Percentiles rank a stretch among this genome's conserved stretches.
Conservation (phyloP, 2,113 vertebrate genomes). For the Melanerpes formicivorus region DNA sequence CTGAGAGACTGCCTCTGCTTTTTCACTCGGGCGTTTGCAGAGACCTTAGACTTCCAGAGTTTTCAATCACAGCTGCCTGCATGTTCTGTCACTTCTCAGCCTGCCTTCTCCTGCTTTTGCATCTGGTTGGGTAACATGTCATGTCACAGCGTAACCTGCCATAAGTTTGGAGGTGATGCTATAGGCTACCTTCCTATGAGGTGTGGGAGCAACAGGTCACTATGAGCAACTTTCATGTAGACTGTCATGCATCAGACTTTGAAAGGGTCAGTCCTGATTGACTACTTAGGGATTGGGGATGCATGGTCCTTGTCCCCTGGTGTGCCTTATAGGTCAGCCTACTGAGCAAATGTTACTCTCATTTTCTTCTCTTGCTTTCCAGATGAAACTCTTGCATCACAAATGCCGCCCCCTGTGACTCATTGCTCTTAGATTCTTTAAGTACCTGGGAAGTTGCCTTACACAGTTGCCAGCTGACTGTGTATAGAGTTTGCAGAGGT, state of each 20-base stretch:
- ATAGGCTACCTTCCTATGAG: not conserved
- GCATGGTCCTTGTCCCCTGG: not conserved
- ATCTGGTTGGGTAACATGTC: not conserved
- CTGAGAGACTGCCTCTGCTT: conserved; percentile 66
- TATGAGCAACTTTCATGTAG: not conserved
- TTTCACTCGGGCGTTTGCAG: conserved; percentile 54
- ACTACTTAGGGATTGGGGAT: fast-evolving
- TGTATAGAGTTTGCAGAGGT: not conserved
- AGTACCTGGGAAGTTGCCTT: not conserved
- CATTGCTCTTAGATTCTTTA: not conserved
- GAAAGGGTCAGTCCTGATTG: not conserved
- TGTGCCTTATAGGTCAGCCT: not conserved
- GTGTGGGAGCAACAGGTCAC: not conserved
- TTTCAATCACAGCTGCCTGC: not conserved
- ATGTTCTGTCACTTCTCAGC: not conserved
- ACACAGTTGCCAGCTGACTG: not conserved
- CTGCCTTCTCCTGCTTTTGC: not conserved
- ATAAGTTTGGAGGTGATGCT: not conserved
- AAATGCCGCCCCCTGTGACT: not conserved
- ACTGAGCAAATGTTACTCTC: not conserved
- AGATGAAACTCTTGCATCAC: not conserved
- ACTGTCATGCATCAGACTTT: not conserved
- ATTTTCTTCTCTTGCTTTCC: not conserved
- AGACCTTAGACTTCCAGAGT: conserved; percentile 55
- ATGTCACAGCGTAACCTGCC: not conserved